Percentiles rank a stretch among this genome's conserved stretches.
Conservation (phyloP, 2,888 invertebrate species). For the Acanthosepion esculentum region DNA sequence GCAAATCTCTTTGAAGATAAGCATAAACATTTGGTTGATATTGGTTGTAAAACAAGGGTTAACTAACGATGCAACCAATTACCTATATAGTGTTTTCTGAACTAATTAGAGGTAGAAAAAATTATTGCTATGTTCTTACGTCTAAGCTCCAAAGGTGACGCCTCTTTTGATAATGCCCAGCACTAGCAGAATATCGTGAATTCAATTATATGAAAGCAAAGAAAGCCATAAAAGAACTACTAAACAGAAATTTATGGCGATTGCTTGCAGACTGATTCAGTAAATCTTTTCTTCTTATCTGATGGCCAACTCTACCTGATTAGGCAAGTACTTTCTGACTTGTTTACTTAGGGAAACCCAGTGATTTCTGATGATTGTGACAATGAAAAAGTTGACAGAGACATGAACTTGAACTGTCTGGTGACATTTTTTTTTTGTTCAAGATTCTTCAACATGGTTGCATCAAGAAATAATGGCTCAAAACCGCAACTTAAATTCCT, state of each 20-base stretch:
- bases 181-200: not conserved
- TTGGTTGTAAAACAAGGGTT: not conserved
- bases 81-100: not conserved
- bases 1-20: not conserved
- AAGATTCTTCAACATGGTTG: no score
- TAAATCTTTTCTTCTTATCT: conserved; percentile 3
- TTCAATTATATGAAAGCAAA: conserved; percentile 6
- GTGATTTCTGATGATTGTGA: not conserved
- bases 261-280: not conserved
- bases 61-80: conserved; percentile 15
- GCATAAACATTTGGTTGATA: not conserved
- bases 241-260: not conserved
- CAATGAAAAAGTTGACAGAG: not conserved
- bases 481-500: no score
- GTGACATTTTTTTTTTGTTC: no score
- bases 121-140: not conserved
- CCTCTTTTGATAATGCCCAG: not conserved
- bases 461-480: no score
- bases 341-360: not conserved
- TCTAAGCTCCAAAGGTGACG: not conserved
- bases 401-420: not conserved
- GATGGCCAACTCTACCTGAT: not conserved
- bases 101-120: not conserved
- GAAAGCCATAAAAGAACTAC: not conserved
- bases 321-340: not conserved